phyloP scores from a whole-genome alignment of 2,888 invertebrate species.

The Pemphredon lugubris region DNA sequence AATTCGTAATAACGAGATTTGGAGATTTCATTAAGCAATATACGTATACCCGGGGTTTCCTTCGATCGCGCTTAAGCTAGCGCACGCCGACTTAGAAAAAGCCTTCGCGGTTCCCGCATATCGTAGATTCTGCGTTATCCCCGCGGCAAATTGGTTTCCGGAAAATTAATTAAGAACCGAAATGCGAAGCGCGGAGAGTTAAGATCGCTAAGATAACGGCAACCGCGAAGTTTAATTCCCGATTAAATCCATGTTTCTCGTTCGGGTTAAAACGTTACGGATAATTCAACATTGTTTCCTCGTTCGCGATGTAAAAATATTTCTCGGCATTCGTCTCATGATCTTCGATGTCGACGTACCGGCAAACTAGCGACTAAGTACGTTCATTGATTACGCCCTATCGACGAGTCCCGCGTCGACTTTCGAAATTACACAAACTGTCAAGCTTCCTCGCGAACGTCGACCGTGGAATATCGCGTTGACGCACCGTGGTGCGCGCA shows the following conservation, averaged over 20 bases:
- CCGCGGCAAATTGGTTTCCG: conserved; percentile 73
- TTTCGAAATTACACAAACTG: too few relatives aligned
- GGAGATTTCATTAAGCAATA: conserved; percentile 58
- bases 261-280: conserved; percentile 20
- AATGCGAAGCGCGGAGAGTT: conserved; percentile 41
- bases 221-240: conserved; percentile 69
- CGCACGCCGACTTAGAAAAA: conserved; percentile 46
- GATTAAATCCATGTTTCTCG: conserved; percentile 61
- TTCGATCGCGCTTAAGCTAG: conserved; percentile 40
- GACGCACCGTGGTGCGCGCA: too few relatives aligned
- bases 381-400: too few relatives aligned
- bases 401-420: too few relatives aligned
- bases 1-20: conserved; percentile 66
- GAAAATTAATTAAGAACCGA: conserved; percentile 76
- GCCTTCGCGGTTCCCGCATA: conserved; percentile 29
- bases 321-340: too few relatives aligned
- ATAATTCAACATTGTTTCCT: conserved; percentile 9
- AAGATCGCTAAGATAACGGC: conserved; percentile 64
- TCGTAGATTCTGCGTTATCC: conserved; percentile 65
- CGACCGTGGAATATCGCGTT: too few relatives aligned
- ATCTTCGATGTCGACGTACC: too few relatives aligned
- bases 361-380: too few relatives aligned
- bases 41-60: conserved; percentile 42
- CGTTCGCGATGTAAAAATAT: too few relatives aligned
- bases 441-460: too few relatives aligned